These are phyloP conservation scores for Cercopithecus petaurista DNA, from an alignment of 2,797 vertebrate genomes.

Conservation along the genomic window DNA sequence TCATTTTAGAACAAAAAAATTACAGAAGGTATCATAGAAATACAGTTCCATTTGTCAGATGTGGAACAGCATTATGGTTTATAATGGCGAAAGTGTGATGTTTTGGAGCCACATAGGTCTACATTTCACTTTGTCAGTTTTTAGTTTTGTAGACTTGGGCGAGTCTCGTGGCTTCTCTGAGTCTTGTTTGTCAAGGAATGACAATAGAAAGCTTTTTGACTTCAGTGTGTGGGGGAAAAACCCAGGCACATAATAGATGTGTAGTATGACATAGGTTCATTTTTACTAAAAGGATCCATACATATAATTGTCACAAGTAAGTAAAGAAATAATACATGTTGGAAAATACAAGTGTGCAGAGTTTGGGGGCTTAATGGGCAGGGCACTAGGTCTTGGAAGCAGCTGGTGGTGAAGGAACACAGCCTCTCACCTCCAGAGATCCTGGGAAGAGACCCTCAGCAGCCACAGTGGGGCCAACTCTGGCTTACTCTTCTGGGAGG, in stretches of 20 bases:
- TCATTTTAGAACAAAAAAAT: not conserved
- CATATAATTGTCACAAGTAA: not conserved
- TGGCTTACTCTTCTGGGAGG: not conserved
- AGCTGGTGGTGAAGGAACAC: not conserved
- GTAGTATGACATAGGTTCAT: not conserved
- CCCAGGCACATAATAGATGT: not conserved
- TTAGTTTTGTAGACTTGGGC: not conserved
- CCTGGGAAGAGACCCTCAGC: not conserved
- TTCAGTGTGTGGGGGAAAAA: not conserved
- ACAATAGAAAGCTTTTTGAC: not conserved
- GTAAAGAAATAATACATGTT: not conserved
- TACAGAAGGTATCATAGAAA: not conserved
- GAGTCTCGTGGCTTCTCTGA: not conserved
- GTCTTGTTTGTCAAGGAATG: not conserved
- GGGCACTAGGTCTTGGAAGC: not conserved
- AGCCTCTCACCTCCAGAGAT: not conserved
- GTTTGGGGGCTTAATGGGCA: not conserved
- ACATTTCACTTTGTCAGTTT: not conserved
- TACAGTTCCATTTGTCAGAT: not conserved
- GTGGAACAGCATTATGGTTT: not conserved
- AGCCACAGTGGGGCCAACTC: not conserved
- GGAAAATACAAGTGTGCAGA: not conserved
- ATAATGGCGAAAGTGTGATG: not conserved
- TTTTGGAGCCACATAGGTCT: not conserved
- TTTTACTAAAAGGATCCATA: not conserved